Base-by-base conservation (phyloP, 1,140 invertebrate genomes). In the Trichoplusia ni region DNA sequence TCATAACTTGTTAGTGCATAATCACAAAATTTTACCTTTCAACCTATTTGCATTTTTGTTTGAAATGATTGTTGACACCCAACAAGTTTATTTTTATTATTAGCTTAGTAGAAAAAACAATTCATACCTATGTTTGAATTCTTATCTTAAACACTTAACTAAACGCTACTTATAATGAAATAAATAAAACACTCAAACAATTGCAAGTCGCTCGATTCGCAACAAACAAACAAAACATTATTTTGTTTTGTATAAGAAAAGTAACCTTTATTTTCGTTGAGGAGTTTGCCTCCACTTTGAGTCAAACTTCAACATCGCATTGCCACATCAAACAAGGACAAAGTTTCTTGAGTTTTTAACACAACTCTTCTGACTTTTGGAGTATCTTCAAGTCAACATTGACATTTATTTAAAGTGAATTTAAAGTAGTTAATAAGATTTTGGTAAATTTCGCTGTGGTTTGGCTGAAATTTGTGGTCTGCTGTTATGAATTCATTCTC, bases 311-410 rank as follows among this genome's bases (percentile, higher is more conserved):
- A 62, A 11, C 54, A 23, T 58, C 62, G 73, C 37, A 62, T 56
- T 73, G 56, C 59, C 64, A 68, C 68, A 76, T 76, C 65, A 70
- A 73, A 76, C 67, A 76, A 61, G 59, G 53, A 67, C 29, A 27
- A 71, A 69, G 23, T 68, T 73, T 68, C 31, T 46, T 42, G 64
- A 75, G 66, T 67, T 75, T 75, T 71, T 69, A 56, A 54, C 58
- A 61, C 31, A 75, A 74, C 59, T 51, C 53, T 64, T 64, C 47
- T 51, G 61, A 65, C 62, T 70, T 67, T 66, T 60, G 49, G 53
- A 58, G 65, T 54, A 64, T 69, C 42, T 51, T 61, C 14, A 14
- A 62, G 56, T 64, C 54, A 58, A 58, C 51, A 47, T 64, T 64
- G 23, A 53, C 23, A 63, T 63, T 63, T 35, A 42, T 63, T 42